Percentiles rank a stretch among this genome's conserved stretches.
phyloP scores from a whole-genome alignment of 1,140 invertebrate genomes.

The Stegodyphus mimosarum region DNA sequence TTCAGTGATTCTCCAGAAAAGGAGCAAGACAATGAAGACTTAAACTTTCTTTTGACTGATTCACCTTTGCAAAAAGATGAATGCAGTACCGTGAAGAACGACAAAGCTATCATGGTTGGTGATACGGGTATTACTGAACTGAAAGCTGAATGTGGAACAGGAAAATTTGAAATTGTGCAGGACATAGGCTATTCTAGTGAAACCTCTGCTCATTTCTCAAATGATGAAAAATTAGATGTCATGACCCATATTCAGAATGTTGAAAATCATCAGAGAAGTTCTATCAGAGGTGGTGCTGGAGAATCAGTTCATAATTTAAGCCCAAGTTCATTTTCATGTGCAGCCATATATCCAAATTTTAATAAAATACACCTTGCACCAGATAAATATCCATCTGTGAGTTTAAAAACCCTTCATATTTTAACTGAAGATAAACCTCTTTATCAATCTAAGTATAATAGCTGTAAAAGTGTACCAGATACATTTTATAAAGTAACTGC shows the following conservation, averaged over 20 bases:
- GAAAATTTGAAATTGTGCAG: conserved; percentile 62
- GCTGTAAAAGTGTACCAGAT: conserved; percentile 15
- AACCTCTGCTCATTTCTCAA: conserved; percentile 66
- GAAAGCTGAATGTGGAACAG: conserved; percentile 59
- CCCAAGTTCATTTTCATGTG: not conserved
- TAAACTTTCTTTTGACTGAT: not conserved
- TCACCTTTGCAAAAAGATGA: not conserved
- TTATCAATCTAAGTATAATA: not conserved
- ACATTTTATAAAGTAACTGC: conserved; percentile 53
- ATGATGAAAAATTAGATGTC: conserved; percentile 64
- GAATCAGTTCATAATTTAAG: not conserved
- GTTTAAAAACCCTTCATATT: conserved; percentile 28
- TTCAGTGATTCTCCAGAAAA: not conserved
- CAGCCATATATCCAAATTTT: not conserved
- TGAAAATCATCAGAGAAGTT: not conserved
- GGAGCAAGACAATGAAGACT: not conserved
- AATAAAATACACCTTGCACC: conserved; percentile 37
- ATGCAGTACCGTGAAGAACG: conserved; percentile 7
- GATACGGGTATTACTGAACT: conserved; percentile 61
- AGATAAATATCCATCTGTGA: conserved; percentile 51
- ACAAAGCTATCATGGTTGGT: conserved; percentile 62
- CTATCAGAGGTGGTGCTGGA: not conserved
- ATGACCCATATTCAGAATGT: not conserved
- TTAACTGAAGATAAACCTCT: conserved; percentile 32
- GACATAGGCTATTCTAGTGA: conserved; percentile 69